A percentile compares a stretch with the other conserved stretches of the same genome.
Evolutionary conservation across 2,113 vertebrate genomes (phyloP).

Genomic region (Brevimyrus niger): DNA sequence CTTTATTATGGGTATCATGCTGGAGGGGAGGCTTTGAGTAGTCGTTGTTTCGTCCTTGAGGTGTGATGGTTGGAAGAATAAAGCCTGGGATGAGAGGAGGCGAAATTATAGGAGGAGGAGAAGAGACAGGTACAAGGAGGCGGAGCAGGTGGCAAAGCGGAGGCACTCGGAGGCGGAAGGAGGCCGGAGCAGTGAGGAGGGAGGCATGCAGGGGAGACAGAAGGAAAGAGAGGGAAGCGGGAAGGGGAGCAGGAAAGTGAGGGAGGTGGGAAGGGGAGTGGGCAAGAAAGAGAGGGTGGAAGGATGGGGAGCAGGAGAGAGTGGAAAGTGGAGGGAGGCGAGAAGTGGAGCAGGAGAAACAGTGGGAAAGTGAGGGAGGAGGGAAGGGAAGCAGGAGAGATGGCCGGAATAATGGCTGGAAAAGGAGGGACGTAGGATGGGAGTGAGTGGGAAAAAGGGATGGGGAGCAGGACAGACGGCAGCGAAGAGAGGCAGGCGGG

Average conservation of each 20-base stretch:
- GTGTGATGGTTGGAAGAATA: neutral
- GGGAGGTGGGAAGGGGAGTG: neutral
- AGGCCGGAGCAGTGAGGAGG: neutral
- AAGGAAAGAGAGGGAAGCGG: neutral
- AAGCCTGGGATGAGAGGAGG: neutral
- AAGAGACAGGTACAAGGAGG: slow-evolving; percentile 9
- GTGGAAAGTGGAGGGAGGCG: neutral
- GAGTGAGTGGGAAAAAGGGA: neutral
- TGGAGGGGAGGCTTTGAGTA: neutral
- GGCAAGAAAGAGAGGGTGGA: neutral
- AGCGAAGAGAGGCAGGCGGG: neutral
- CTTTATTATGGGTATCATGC: neutral
- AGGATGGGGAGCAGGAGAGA: neutral
- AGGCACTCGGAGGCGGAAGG: slow-evolving; percentile 7
- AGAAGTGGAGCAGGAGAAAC: neutral
- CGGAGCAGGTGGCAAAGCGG: slow-evolving; percentile 16
- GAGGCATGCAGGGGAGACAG: neutral
- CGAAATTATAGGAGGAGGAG: slow-evolving; percentile 18
- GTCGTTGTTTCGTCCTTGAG: slow-evolving; percentile 2
- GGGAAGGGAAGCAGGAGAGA: neutral
- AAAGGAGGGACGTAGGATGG: neutral
- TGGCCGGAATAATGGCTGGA: neutral
- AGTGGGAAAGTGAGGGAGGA: neutral
- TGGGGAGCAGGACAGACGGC: neutral
- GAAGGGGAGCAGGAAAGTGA: neutral